These are phyloP conservation scores for Onychorhynchus coronatus DNA, from an alignment of 2,113 vertebrate genomes.

Conservation along the genomic window DNA sequence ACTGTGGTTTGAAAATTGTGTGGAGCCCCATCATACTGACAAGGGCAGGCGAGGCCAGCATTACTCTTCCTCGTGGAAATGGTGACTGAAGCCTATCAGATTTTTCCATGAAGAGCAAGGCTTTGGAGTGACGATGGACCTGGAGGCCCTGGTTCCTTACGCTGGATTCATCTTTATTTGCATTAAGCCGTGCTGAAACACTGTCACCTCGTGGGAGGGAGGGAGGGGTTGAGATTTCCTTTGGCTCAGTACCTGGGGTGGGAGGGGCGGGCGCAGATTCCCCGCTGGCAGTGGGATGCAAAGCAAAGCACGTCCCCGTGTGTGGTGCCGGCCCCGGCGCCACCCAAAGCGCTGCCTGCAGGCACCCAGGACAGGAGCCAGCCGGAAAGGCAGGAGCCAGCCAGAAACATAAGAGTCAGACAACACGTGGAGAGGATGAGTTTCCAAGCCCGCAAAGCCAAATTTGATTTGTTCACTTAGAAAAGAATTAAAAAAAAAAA, in stretches of 20 bases:
- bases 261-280: background rate
- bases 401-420: background rate
- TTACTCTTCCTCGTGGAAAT: background rate
- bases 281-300: background rate
- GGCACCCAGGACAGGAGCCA: background rate
- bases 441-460: background rate
- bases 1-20: background rate
- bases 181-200: background rate
- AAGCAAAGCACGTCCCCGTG: background rate
- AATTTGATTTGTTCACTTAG: background rate
- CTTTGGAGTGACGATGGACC: background rate
- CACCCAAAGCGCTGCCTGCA: background rate
- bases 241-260: background rate
- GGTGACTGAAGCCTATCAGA: background rate
- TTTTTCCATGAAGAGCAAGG: background rate
- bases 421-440: background rate
- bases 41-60: fast-evolving
- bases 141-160: background rate
- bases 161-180: background rate
- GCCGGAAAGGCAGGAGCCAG: background rate
- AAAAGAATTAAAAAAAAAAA: background rate
- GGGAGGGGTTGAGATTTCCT: background rate
- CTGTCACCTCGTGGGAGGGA: background rate
- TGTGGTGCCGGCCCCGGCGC: background rate
- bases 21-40: background rate